Percentiles rank a stretch among this genome's conserved stretches.
phyloP scores from a whole-genome alignment of 2,113 vertebrate genomes.

The Platycercus adscitus region DNA sequence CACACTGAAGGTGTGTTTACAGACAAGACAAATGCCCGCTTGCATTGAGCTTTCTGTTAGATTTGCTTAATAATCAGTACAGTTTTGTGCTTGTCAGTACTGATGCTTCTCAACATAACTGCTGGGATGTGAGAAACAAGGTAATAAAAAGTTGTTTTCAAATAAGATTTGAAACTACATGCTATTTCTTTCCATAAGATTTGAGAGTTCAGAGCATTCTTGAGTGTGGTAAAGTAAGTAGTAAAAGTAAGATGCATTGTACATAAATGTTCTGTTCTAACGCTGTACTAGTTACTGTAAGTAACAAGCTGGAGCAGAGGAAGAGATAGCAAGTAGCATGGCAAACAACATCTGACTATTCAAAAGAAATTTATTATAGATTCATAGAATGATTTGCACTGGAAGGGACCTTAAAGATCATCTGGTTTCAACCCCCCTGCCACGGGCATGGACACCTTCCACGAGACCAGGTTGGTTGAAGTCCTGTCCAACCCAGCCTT shows the following conservation, averaged over 20 bases:
- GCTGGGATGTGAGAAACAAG: background rate
- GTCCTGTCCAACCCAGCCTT: background rate
- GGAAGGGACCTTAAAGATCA: background rate
- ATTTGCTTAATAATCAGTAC: background rate
- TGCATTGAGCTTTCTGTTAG: background rate
- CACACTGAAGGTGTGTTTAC: background rate
- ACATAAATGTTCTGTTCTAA: background rate
- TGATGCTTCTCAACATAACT: background rate
- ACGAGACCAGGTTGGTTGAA: background rate
- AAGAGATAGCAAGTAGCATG: background rate
- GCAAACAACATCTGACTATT: background rate
- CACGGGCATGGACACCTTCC: background rate
- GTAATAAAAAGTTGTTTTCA: background rate
- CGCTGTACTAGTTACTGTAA: background rate
- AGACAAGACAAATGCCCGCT: background rate
- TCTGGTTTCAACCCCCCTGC: background rate
- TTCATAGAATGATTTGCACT: background rate
- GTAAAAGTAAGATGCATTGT: background rate
- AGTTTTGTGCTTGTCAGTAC: background rate
- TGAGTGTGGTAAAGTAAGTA: background rate
- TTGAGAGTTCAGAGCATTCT: background rate
- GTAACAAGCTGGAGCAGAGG: background rate
- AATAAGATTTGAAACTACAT: background rate
- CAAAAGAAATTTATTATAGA: background rate
- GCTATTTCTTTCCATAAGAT: background rate